phyloP scores from a whole-genome alignment of 2,797 vertebrate genomes.

The Eurystomus glaucurus region DNA sequence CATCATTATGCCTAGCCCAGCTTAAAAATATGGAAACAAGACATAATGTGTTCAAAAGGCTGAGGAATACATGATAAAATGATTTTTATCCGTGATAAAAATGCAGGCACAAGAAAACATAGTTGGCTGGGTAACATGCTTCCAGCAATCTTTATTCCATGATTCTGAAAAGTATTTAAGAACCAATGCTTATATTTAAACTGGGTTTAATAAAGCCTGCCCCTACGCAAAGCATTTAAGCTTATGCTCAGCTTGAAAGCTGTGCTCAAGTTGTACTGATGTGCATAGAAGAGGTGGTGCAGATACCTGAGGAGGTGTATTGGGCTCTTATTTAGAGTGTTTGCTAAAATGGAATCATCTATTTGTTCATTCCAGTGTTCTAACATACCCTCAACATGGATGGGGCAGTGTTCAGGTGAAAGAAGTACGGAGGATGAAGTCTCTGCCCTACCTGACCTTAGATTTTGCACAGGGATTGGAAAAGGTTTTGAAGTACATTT shows the following conservation, averaged over 20 bases:
- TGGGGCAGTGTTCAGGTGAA: background rate
- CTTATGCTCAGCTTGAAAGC: background rate
- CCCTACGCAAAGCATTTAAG: background rate
- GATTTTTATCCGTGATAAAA: background rate
- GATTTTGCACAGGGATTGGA: background rate
- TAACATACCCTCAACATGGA: background rate
- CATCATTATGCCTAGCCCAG: background rate
- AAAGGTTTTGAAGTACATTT: background rate
- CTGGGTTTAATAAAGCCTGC: background rate
- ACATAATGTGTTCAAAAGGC: background rate
- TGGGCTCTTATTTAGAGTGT: background rate
- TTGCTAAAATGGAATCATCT: background rate
- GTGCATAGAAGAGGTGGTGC: background rate
- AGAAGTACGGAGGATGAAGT: background rate
- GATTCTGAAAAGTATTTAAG: background rate
- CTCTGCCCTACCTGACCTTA: background rate
- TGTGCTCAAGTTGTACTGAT: background rate
- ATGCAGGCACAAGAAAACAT: background rate
- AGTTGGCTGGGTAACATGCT: background rate
- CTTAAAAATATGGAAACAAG: background rate
- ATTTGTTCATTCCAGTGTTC: background rate
- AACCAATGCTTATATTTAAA: background rate
- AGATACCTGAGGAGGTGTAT: fast-evolving
- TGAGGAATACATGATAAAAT: background rate
- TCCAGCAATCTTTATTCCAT: background rate